Evolutionary conservation across 2,797 vertebrate species (phyloP).

Genomic region (Neomorphus geoffroyi): DNA sequence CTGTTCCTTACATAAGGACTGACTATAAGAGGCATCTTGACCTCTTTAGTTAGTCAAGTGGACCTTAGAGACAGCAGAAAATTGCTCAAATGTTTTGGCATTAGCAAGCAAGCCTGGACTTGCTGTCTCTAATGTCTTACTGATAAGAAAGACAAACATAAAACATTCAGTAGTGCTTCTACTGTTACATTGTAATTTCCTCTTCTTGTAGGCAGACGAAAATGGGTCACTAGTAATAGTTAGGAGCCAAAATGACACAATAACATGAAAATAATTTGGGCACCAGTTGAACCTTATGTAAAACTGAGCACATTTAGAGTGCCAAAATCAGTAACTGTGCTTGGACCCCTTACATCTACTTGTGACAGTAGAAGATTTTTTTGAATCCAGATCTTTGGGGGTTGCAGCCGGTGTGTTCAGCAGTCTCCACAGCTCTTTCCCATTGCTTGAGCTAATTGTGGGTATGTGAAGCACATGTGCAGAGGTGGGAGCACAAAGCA

Average conservation of each 20-base stretch:
- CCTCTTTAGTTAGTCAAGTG: not conserved
- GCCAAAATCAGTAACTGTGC: not conserved
- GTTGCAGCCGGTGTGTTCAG: not conserved
- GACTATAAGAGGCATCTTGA: not conserved
- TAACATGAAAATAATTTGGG: not conserved
- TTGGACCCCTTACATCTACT: not conserved
- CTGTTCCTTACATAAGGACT: not conserved
- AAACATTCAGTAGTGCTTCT: not conserved
- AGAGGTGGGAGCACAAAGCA: not conserved
- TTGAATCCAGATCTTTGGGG: not conserved
- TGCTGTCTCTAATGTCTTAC: not conserved
- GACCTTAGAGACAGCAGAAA: not conserved
- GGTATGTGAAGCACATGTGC: slow-evolving; percentile 19
- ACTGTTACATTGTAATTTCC: not conserved
- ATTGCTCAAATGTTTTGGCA: not conserved
- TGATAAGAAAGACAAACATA: not conserved
- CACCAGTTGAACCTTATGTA: not conserved
- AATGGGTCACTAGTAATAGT: not conserved
- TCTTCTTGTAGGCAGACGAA: not conserved
- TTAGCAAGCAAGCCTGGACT: not conserved
- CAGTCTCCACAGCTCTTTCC: not conserved
- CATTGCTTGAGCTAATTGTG: not conserved
- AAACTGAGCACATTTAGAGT: not conserved
- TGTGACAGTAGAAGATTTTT: not conserved
- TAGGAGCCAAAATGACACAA: not conserved